Conservation (phyloP, 2,888 invertebrate genomes). For the Epinotia bilunana region DNA sequence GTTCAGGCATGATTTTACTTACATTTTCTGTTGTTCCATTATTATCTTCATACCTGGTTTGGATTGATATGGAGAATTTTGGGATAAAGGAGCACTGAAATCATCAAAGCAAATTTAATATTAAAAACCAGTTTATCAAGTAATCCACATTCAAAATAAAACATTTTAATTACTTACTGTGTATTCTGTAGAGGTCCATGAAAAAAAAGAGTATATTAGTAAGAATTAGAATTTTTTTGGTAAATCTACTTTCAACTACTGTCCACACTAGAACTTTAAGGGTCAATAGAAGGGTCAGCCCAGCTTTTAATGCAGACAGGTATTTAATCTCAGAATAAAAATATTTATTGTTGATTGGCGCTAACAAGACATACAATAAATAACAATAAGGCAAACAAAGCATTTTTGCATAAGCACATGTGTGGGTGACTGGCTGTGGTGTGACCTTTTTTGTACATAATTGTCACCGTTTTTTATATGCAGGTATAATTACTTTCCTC, state of each 20-base stretch:
- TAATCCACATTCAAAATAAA: neutral
- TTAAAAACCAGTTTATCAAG: conserved; percentile 5
- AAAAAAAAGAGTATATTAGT: conserved; percentile 58
- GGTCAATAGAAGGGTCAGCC: too few species aligned
- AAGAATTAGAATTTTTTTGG: conserved; percentile 12
- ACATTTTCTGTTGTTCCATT: conserved; percentile 95
- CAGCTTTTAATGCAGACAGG: too few species aligned
- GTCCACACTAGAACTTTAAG: too few species aligned
- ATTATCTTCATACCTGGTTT: conserved; percentile 95
- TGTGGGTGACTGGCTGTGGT: too few species aligned
- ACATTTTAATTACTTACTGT: conserved; percentile 86
- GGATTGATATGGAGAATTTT: conserved; percentile 92
- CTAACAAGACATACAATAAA: neutral
- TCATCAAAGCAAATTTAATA: conserved; percentile 48
- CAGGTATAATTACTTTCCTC: too few species aligned
- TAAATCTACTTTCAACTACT: neutral
- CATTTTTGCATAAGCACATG: neutral
- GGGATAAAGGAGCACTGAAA: conserved; percentile 96
- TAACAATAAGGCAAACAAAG: neutral
- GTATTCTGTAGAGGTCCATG: conserved; percentile 84
- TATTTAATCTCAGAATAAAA: neutral
- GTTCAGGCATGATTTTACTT: conserved; percentile 74
- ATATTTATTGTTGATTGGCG: neutral
- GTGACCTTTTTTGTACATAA: too few species aligned
- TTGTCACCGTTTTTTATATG: too few species aligned